phyloP scores from a whole-genome alignment of 2,888 invertebrate genomes.

The Ethmia dodecea region DNA sequence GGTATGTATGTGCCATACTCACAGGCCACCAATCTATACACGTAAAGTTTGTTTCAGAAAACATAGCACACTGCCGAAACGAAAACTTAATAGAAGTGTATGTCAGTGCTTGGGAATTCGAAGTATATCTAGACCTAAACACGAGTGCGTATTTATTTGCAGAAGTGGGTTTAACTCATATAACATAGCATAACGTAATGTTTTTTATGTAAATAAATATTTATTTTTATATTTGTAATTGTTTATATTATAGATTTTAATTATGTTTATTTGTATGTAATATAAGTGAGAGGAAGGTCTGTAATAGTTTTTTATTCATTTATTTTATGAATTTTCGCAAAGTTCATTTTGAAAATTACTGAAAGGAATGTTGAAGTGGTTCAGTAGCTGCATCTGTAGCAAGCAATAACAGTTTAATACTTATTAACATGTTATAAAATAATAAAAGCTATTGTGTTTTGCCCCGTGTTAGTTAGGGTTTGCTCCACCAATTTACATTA shows the following conservation, averaged over 20 bases:
- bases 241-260: not conserved
- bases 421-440: too few relatives aligned
- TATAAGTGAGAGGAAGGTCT: too few relatives aligned
- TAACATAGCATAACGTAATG: constrained; percentile 32
- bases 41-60: constrained; percentile 50
- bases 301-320: too few relatives aligned
- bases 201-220: constrained; percentile 1
- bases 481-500: constrained; percentile 23
- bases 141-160: constrained; percentile 55
- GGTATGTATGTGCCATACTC: too few relatives aligned
- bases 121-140: constrained; percentile 43
- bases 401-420: too few relatives aligned
- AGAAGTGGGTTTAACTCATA: constrained; percentile 47
- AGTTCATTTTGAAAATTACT: too few relatives aligned
- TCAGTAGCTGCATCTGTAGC: too few relatives aligned
- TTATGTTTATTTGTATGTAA: not conserved
- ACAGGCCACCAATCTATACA: too few relatives aligned
- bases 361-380: too few relatives aligned
- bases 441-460: too few relatives aligned
- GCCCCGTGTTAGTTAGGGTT: too few relatives aligned
- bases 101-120: constrained; percentile 58
- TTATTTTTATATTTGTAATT: constrained; percentile 2
- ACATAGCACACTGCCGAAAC: constrained; percentile 63
- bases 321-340: too few relatives aligned
- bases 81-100: constrained; percentile 58